Conservation (phyloP, 2,113 vertebrate genomes). For the Hippocampus mohnikei region DNA sequence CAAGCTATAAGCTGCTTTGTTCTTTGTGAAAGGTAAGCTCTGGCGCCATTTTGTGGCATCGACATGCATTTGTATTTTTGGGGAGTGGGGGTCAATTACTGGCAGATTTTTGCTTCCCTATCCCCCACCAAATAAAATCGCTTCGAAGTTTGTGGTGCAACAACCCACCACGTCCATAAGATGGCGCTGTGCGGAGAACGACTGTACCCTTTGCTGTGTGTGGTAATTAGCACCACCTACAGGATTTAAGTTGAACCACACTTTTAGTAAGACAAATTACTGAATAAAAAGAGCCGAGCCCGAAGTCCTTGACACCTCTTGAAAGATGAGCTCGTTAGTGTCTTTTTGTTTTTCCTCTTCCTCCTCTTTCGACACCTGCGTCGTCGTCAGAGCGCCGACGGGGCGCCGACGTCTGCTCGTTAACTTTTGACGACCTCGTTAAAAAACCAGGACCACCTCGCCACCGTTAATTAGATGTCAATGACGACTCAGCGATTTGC, state of each 20-base stretch:
- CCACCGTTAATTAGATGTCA: background rate
- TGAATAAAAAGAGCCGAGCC: background rate
- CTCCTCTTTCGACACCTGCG: background rate
- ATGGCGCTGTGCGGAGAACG: background rate
- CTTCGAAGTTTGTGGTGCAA: background rate
- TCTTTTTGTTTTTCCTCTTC: background rate
- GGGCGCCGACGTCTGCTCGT: constrained; percentile 17
- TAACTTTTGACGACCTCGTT: constrained; percentile 37
- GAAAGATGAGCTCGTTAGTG: background rate
- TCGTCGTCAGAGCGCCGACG: background rate
- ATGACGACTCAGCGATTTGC: background rate
- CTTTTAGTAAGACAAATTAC: too few species aligned
- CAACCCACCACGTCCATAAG: background rate
- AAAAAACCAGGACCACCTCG: constrained; percentile 21
- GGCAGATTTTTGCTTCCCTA: too few species aligned
- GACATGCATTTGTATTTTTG: too few species aligned
- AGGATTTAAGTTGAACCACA: background rate
- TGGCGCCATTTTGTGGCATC: too few species aligned
- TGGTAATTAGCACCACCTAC: background rate
- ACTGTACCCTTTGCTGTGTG: background rate
- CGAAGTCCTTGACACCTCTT: background rate
- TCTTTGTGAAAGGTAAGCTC: too few species aligned
- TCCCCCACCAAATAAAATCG: too few species aligned
- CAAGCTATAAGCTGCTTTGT: too few species aligned
- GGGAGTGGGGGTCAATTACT: too few species aligned